Base-by-base conservation (phyloP, 1,140 invertebrate species). In the Ericerus pela region DNA sequence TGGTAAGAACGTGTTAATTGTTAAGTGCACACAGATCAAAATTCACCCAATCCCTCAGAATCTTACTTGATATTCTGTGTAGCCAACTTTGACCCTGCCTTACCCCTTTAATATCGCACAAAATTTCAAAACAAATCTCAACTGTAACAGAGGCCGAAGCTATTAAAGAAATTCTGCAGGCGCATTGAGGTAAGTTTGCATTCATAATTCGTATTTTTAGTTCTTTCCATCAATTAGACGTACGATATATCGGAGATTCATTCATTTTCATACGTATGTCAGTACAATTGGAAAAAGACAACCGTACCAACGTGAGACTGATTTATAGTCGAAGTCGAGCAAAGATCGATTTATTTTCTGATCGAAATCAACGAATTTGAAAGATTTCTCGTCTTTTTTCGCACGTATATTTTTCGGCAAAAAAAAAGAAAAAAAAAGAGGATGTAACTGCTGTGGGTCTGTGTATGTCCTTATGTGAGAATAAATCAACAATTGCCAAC, bases 201-300 rank as follows among this genome's bases (percentile, higher is more conserved):
- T n/a, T n/a, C n/a, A n/a, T n/a, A n/a, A n/a, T n/a, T n/a, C n/a
- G n/a, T n/a, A n/a, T n/a, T n/a, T n/a, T n/a, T n/a, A n/a, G n/a
- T n/a, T n/a, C n/a, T 47, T 47, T 47, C 41, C 41, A 47, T 47
- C 41, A 47, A 47, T 47, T 47, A 47, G 41, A 47, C 41, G n/a
- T n/a, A n/a, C n/a, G n/a, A 47, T 47, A 47, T 47, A 24, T 47
- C 20, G 26, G 8, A 2, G 14, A 24, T 47, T 47, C 22, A 18
- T 47, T 47, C 41, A 47, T 47, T 47, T 18, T 47, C 10, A 47
- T 47, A 24, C n/a, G n/a, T n/a, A n/a, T n/a, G n/a, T n/a, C n/a
- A 47, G 20, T 24, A 47, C 26, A 47, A 47, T 47, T 24, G 20
- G 20, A 16, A 38, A 14, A 22, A 47, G 41, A 47, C 41, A 12